phyloP scores from a whole-genome alignment of 2,888 invertebrate species.

The Elmis aenea region DNA sequence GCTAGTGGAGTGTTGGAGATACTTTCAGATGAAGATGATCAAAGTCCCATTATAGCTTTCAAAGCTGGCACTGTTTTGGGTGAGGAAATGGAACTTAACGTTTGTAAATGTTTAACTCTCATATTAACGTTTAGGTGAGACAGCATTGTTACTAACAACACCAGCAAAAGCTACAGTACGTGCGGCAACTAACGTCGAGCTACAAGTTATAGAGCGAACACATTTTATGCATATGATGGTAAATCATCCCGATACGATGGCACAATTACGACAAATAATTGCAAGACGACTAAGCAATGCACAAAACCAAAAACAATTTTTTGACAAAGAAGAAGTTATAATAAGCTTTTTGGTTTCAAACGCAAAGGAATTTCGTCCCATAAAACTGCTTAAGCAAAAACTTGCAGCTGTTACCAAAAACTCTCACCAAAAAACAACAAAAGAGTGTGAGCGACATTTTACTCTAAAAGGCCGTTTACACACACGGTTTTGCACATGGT shows the following conservation, averaged over 20 bases:
- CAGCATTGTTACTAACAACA: slow-evolving; percentile 49
- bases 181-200: slow-evolving; percentile 51
- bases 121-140: slow-evolving; percentile 41
- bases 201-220: slow-evolving; percentile 10
- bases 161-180: slow-evolving; percentile 52
- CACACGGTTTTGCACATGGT: too few relatives aligned
- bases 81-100: background rate
- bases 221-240: slow-evolving; percentile 10
- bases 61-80: slow-evolving; percentile 52
- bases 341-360: slow-evolving; percentile 10
- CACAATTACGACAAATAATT: slow-evolving; percentile 3
- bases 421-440: too few relatives aligned
- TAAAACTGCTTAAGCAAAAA: slow-evolving; percentile 6
- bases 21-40: slow-evolving; percentile 53
- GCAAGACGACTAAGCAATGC: slow-evolving; percentile 2
- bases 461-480: too few relatives aligned
- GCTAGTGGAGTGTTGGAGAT: slow-evolving; percentile 51
- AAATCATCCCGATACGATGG: slow-evolving; percentile 5
- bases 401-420: background rate
- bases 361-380: slow-evolving; percentile 7
- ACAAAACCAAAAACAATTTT: background rate
- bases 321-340: slow-evolving; percentile 1
- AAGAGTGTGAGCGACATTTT: too few relatives aligned
- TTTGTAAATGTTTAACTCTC: too few relatives aligned
- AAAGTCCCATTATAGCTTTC: slow-evolving; percentile 53